These are phyloP conservation scores for Protobothrops mucrosquamatus DNA, from an alignment of 2,113 vertebrate genomes.

Conservation along the genomic window DNA sequence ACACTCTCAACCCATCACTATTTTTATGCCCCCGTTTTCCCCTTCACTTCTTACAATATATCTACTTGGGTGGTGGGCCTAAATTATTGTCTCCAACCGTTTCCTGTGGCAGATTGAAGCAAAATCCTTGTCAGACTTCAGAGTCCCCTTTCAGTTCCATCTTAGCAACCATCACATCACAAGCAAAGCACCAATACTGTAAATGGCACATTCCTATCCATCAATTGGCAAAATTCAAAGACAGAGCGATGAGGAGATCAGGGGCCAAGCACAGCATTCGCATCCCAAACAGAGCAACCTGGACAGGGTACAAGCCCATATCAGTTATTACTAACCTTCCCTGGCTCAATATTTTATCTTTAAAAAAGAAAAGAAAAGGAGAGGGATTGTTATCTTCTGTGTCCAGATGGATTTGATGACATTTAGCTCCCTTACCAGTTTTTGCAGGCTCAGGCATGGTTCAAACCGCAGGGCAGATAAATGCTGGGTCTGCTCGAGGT, in stretches of 20 bases:
- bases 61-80: neutral
- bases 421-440: constrained; percentile 11
- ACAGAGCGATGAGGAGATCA: neutral
- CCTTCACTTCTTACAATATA: neutral
- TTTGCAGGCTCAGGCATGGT: constrained; percentile 29
- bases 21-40: too few relatives aligned
- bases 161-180: neutral
- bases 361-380: neutral
- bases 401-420: neutral
- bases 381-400: neutral
- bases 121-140: neutral
- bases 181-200: neutral
- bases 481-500: neutral
- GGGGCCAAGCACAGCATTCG: neutral
- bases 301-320: neutral
- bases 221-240: neutral
- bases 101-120: neutral
- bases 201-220: neutral
- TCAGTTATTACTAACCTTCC: neutral
- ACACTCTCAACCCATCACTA: neutral
- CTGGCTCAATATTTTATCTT: neutral
- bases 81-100: neutral
- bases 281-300: neutral
- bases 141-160: neutral
- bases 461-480: neutral